Base-by-base conservation (phyloP, 2,888 invertebrate genomes). In the Dynastes hyllus region DNA sequence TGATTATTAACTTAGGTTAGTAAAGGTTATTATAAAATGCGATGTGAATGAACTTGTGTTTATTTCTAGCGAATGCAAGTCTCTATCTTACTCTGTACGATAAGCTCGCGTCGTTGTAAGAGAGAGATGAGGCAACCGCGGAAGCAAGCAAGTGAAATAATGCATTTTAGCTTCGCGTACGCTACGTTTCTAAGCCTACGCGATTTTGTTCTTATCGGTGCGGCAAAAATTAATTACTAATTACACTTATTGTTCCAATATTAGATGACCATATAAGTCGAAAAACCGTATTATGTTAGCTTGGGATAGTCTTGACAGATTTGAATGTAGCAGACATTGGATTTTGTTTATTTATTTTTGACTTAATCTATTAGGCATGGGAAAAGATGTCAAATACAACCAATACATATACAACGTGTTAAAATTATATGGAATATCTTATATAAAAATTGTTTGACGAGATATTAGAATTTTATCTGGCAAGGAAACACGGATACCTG, bases 21-120 rank as follows among this genome's bases (percentile, higher is more conserved):
- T 86, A 63, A 87, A 88, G 88, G 87, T 87, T 88, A 87, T 85
- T 86, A 88, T 88, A 88, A 88, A 45, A 87, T 86, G 87, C 86
- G 86, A 84, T 85, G 88, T 88, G 88, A 88, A 88, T 87, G 88
- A 87, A 88, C 88, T 87, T 71, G 78, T 51, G 61, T 63, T 78
- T 53, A 75, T 76, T 76, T 76, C 65, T 73, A 65, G 78, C 45
- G 37, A 58, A 65, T 75, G 55, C 73, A 63, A 75, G 61, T 69
- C 22, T n/a, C 40, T 27, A 50, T 75, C 73, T 63, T 37, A 5
- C 45, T 75, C 61, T 84, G 71, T 53, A 77, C 45, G 37, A 22
- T 45, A 29, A 16, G 13, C 32, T 13, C 13, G 61, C 71, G 22
- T 53, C 8, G 22, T 8, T 8, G 13, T 58, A 58, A 13, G 32